Base-by-base conservation (phyloP, 2,888 invertebrate genomes). In the Adineta ricciae region DNA sequence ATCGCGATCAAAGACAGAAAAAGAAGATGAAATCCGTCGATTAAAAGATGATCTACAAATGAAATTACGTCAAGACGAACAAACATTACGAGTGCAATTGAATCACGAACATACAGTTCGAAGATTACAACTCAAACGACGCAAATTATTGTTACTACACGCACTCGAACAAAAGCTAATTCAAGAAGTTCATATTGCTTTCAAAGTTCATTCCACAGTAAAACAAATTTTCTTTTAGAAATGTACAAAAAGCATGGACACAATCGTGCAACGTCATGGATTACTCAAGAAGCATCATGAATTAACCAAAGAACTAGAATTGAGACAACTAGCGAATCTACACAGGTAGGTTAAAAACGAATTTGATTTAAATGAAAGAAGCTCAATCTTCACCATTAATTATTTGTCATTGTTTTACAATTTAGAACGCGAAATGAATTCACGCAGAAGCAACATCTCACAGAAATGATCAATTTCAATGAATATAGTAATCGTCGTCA, bases 381-480 rank as follows among this genome's bases (percentile, higher is more conserved):
- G n/a, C n/a, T n/a, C n/a, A n/a, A n/a, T n/a, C n/a, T n/a, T n/a
- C n/a, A n/a, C n/a, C n/a, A n/a, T n/a, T n/a, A n/a, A n/a, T n/a
- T n/a, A n/a, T n/a, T n/a, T n/a, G n/a, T n/a, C n/a, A n/a, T n/a
- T n/a, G n/a, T n/a, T n/a, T n/a, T n/a, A n/a, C n/a, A n/a, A 46
- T 46, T 38, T 50, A 83, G 83, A 46, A 52, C 36, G 83, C 83
- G 83, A 41, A 46, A 46, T 11, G 85, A 85, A 54, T 85, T 54
- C 52, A 84, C 82, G 32, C 73, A 85, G 72, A 85, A 85, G 54
- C 83, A 85, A 38, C 46, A 83, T 36, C 72, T 54, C 16, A 83
- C 83, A 52, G 85, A 85, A 82, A 83, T 85, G 11, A 56, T 54
- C 14, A 85, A 85, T 84, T 85, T 78, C 78, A 85, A 84, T 56